Base-by-base conservation (phyloP, 2,113 vertebrate species). In the Pitta sordida region DNA sequence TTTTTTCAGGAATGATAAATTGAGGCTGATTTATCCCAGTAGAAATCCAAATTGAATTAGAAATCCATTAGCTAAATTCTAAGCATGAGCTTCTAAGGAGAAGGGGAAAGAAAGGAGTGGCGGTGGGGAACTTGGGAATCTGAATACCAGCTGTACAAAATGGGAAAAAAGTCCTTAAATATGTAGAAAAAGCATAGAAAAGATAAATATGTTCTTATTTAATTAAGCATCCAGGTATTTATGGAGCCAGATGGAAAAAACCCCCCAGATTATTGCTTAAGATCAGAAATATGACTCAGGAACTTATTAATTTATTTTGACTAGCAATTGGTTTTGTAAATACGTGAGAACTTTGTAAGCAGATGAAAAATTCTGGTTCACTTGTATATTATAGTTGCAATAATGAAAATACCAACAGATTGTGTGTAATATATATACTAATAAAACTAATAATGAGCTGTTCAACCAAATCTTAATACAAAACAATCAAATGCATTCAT, bases 11-110 rank as follows among this genome's bases (percentile, higher is more conserved):
- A 95, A 91, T 56, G 88, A 95, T 97, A 97, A 96, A 96, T 96
- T 91, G 83, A 89, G 90, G 80, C 39, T 96, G 96, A 96, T 97
- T 94, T 97, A 94, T 96, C 91, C 76, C 84, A 91, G 70, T 62
- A 96, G 88, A 96, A 93, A 51, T 92, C 73, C 82, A 95, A 97
- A 97, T 91, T 91, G 63, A 96, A 93, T 97, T 95, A 96, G 82
- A 95, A 93, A 95, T 90, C 95, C 96, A 97, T 97, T 97, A 97
- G 65, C 64, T 93, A 90, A 80, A 96, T 95, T 96, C 94, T 88
- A 90, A 81, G 48, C n/a, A 39, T 53, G 48, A 88, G 82, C 51
- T 95, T 86, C 85, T 90, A 64, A 70, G 82, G 51, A 90, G 32
- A 80, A 49, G 58, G 34, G 19, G 24, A 83, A 94, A 60, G 27